Conservation (phyloP, 2,888 invertebrate genomes). For the Hermaeophaga mercurialis region DNA sequence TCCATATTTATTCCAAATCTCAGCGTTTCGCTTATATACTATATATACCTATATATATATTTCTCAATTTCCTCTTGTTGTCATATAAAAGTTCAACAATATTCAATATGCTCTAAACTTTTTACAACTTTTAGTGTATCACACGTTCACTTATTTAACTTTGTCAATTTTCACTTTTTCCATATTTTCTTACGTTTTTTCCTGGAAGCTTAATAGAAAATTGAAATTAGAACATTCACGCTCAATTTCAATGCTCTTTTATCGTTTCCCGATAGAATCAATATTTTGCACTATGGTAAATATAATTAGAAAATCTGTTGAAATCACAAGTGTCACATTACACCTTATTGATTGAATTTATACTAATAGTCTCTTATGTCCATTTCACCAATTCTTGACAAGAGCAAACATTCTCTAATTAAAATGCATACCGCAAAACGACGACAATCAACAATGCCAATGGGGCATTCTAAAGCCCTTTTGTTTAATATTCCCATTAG, state of each 20-base stretch:
- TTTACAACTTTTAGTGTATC: not conserved
- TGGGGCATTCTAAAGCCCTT: conserved; percentile 6
- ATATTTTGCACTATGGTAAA: too few species aligned
- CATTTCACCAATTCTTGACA: not conserved
- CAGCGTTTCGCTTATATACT: not conserved
- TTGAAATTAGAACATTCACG: too few species aligned
- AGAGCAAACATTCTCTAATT: conserved; percentile 5
- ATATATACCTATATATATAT: too few species aligned
- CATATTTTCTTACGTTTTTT: not conserved
- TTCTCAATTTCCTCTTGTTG: not conserved
- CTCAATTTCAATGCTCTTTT: too few species aligned
- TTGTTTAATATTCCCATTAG: conserved; percentile 15
- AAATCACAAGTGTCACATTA: too few species aligned
- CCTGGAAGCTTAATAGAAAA: not conserved
- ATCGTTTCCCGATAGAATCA: too few species aligned
- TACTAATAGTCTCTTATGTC: too few species aligned
- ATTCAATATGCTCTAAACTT: not conserved
- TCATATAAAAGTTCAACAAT: not conserved
- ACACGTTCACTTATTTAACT: not conserved
- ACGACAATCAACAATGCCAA: not conserved
- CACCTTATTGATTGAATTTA: too few species aligned
- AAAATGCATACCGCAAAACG: conserved; percentile 11
- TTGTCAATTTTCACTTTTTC: not conserved
- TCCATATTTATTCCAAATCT: not conserved
- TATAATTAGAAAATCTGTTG: too few species aligned